Evolutionary conservation across 2,797 vertebrate species (phyloP).

Genomic region (Pseudomugil gertrudae): DNA sequence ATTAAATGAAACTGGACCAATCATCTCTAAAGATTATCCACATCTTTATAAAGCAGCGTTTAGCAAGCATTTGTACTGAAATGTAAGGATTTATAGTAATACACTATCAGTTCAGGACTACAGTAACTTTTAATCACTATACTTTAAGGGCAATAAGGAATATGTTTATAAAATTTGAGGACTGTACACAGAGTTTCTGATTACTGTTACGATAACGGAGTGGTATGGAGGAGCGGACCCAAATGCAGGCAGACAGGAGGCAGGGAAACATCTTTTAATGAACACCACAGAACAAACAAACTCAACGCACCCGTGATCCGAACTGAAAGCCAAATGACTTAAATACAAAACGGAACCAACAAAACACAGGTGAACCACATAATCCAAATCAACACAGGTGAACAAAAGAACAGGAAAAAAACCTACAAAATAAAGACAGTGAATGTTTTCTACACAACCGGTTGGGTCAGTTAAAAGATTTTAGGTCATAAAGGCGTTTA

Average conservation of each 20-base stretch:
- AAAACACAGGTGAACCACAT: no score
- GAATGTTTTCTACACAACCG: neutral
- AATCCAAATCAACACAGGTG: no score
- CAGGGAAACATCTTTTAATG: no score
- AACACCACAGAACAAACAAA: no score
- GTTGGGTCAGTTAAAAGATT: neutral
- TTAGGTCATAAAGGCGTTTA: neutral
- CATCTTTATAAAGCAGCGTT: neutral
- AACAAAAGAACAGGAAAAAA: no score
- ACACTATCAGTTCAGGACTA: neutral
- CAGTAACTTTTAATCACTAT: neutral
- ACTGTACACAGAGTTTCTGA: neutral
- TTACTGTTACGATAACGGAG: no score
- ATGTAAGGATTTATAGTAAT: neutral
- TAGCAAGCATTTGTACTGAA: neutral
- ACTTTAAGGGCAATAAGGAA: neutral
- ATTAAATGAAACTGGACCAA: neutral
- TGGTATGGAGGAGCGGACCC: no score
- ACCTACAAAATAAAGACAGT: no score
- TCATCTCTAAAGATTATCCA: neutral
- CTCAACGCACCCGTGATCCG: no score
- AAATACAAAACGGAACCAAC: no score
- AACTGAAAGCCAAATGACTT: no score
- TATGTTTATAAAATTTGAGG: neutral
- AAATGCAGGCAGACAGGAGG: no score